Percentiles rank a stretch among this genome's conserved stretches.
Evolutionary conservation across 1,140 invertebrate genomes (phyloP).

Genomic region (Magallana ariakensis): DNA sequence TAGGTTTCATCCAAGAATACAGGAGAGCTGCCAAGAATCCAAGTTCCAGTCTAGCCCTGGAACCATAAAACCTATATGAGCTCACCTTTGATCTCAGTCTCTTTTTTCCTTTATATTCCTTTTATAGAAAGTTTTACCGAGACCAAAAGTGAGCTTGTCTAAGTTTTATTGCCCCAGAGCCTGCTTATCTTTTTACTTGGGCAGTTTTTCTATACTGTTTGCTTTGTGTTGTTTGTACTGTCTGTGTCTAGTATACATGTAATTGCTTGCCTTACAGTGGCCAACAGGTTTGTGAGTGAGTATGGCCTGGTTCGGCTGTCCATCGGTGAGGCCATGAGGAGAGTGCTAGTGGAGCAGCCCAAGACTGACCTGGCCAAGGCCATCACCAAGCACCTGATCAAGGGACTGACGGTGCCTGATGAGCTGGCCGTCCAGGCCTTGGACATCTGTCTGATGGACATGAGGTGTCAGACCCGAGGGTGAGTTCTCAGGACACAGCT

Average conservation of each 20-base stretch:
- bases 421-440: conserved; percentile 77
- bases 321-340: conserved; percentile 78
- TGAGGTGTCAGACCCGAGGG: conserved; percentile 78
- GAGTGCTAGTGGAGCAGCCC: conserved; percentile 73
- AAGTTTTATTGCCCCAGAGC: no score
- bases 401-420: conserved; percentile 77
- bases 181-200: no score
- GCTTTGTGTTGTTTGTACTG: no score
- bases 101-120: no score
- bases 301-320: conserved; percentile 78
- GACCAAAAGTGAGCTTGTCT: no score
- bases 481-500: conserved; percentile 51
- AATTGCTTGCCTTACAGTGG: conserved; percentile 71
- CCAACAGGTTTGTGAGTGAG: conserved; percentile 77
- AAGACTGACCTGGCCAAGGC: conserved; percentile 72
- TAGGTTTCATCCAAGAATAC: no score
- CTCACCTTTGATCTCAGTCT: no score
- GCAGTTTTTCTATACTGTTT: no score
- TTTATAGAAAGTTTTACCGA: no score
- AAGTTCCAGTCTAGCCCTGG: no score
- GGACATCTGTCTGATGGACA: conserved; percentile 77
- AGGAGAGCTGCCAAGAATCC: no score
- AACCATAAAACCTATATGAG: no score
- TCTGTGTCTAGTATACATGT: background rate
- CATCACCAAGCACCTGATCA: conserved; percentile 73